Evolutionary conservation across 1,140 invertebrate species (phyloP).

Genomic region (Tetranychus cinnabarinus): DNA sequence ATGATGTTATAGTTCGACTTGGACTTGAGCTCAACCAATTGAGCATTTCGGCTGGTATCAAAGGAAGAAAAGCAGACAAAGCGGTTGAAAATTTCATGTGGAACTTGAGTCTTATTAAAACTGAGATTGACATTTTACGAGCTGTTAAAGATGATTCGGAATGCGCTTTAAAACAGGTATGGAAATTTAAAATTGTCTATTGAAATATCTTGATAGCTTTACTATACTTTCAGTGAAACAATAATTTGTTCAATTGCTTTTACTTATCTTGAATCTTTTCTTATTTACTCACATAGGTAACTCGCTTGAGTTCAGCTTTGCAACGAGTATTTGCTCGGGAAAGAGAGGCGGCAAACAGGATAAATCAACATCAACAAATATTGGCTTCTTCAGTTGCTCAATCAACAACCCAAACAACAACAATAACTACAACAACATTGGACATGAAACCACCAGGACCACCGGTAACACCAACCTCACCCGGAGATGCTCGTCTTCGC

Average conservation of each 20-base stretch:
- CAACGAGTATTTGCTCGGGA: neutral
- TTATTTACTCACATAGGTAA: neutral
- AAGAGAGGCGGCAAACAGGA: conserved; percentile 1
- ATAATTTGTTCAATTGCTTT: neutral
- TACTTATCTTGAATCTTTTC: neutral
- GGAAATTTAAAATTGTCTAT: neutral
- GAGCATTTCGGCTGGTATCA: conserved; percentile 5
- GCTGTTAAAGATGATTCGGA: conserved; percentile 10
- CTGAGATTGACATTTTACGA: conserved; percentile 12
- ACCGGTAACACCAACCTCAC: conserved; percentile 10
- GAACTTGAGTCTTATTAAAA: conserved; percentile 14
- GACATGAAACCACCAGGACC: neutral
- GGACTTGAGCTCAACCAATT: conserved; percentile 1
- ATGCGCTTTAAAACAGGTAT: conserved; percentile 12
- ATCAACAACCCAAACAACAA: conserved; percentile 15
- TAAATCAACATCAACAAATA: neutral
- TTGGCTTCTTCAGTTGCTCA: conserved; percentile 7
- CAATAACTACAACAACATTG: neutral
- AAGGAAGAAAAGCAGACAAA: conserved; percentile 14
- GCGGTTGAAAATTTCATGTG: conserved; percentile 14
- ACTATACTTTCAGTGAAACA: too few species aligned
- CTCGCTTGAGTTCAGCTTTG: neutral
- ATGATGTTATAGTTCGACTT: conserved; percentile 7
- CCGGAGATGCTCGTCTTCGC: conserved; percentile 8
- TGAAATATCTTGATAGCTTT: conserved; percentile 1